phyloP scores from a whole-genome alignment of 2,888 invertebrate genomes.

The Harpagoxenus sublaevis region DNA sequence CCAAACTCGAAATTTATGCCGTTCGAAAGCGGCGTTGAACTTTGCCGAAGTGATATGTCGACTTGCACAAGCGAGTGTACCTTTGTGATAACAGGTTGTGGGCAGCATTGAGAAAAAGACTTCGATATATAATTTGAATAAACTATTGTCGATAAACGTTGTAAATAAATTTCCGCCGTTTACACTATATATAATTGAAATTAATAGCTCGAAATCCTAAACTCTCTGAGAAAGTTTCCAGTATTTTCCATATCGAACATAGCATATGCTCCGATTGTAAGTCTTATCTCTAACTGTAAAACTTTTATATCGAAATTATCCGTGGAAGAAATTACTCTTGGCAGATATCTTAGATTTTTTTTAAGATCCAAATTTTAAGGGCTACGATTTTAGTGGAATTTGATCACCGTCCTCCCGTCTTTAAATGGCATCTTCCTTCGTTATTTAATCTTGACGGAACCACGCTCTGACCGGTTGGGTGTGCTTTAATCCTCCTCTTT shows the following conservation, averaged over 20 bases:
- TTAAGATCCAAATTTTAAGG: constrained; percentile 54
- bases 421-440: constrained; percentile 33
- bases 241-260: neutral
- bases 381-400: constrained; percentile 46
- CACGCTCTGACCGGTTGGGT: constrained; percentile 43
- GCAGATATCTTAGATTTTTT: neutral
- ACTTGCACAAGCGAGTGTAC: constrained; percentile 7
- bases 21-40: constrained; percentile 31
- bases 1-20: constrained; percentile 60
- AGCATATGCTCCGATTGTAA: neutral
- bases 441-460: constrained; percentile 70
- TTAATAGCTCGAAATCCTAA: neutral
- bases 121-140: neutral
- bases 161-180: neutral
- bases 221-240: neutral
- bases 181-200: neutral
- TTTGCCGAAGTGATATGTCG: neutral
- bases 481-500: constrained; percentile 75
- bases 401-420: constrained; percentile 28
- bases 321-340: neutral
- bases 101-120: neutral
- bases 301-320: constrained; percentile 5
- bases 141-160: neutral
- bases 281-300: neutral
- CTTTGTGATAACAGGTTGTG: constrained; percentile 24